These are phyloP conservation scores for Cenopis cana DNA, from an alignment of 2,888 invertebrate species.

Conservation along the genomic window DNA sequence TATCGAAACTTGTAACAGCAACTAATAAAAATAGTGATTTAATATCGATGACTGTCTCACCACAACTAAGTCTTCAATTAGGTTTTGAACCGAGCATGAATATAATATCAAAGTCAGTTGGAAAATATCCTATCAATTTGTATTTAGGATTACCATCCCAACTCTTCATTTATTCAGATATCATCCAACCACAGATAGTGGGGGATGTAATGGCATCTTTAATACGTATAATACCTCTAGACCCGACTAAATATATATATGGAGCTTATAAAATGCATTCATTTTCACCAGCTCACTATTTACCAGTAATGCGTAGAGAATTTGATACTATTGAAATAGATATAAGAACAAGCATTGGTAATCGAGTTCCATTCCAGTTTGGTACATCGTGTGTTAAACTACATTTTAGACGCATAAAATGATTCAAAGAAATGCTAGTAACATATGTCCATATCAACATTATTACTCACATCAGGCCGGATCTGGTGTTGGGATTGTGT, in stretches of 20 bases:
- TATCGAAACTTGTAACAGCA: conserved; percentile 42
- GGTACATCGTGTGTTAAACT: conserved; percentile 52
- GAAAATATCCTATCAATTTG: conserved; percentile 48
- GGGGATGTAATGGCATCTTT: conserved; percentile 50
- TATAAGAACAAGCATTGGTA: conserved; percentile 54
- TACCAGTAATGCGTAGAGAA: conserved; percentile 53
- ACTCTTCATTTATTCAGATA: conserved; percentile 48
- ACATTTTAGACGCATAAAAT: conserved; percentile 50
- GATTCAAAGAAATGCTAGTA: conserved; percentile 38
- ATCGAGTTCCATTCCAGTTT: conserved; percentile 53
- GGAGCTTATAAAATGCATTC: conserved; percentile 51
- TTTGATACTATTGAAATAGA: conserved; percentile 55
- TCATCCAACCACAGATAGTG: conserved; percentile 47
- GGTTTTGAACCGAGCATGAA: conserved; percentile 49
- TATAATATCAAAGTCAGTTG: conserved; percentile 36
- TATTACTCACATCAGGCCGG: conserved; percentile 51
- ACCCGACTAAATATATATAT: conserved; percentile 48
- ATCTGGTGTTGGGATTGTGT: conserved; percentile 50
- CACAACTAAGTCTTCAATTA: conserved; percentile 47
- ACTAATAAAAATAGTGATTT: conserved; percentile 29
- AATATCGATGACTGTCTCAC: conserved; percentile 32
- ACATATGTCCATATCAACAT: conserved; percentile 49
- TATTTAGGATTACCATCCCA: conserved; percentile 48
- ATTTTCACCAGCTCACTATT: conserved; percentile 50
- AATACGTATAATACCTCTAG: conserved; percentile 49